Evolutionary conservation across 2,113 vertebrate genomes (phyloP), one percentile per base, ranked within the genome.

Genomic region (Eurypyga helias): DNA sequence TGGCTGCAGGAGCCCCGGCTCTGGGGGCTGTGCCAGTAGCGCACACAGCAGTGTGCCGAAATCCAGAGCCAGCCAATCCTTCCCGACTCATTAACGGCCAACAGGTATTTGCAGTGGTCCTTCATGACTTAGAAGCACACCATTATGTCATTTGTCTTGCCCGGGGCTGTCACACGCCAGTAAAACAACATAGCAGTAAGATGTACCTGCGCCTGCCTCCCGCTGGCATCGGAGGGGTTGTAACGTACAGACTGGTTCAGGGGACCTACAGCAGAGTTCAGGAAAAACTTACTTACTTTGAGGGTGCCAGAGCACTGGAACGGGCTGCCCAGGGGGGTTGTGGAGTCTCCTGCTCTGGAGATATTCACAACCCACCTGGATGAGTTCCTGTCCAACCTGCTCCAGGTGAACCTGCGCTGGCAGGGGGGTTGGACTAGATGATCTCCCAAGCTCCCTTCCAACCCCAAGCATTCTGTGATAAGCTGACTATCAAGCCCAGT

Each of bases 11-110:
- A 91, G 36, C 20, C 12, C 20, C 33, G 51, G 67, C 20, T 60
- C 61, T 13, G 5, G 38, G 31, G 73, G n/a, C 36, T 75, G 46
- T 8, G 11, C 45, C 1, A 3, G 52, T 41, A 67, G 54, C 9
- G 3, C 34, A 10, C 11, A 2, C 67, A 65, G 46, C 6, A 2
- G 4, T 1, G 3, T 11, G 24, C 10, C 1, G 0, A 76, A 79
- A 96, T 71, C 60, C 7, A 57, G 54, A 95, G 86, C 21, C 11
- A 69, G 41, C 3, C 49, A n/a, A 26, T 18, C n/a, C 33, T 34
- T 76, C 75, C 46, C 28, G 52, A 55, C 45, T 38, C 71, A 13
- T 52, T 58, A 57, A 51, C 1, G 5, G 51, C 24, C 7, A 2
- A 38, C 1, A 5, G 65, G 33, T 31, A 17, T 45, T 91, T 57